Evolutionary conservation across 1,140 invertebrate genomes (phyloP).

Genomic region (Oedothorax gibbosus): DNA sequence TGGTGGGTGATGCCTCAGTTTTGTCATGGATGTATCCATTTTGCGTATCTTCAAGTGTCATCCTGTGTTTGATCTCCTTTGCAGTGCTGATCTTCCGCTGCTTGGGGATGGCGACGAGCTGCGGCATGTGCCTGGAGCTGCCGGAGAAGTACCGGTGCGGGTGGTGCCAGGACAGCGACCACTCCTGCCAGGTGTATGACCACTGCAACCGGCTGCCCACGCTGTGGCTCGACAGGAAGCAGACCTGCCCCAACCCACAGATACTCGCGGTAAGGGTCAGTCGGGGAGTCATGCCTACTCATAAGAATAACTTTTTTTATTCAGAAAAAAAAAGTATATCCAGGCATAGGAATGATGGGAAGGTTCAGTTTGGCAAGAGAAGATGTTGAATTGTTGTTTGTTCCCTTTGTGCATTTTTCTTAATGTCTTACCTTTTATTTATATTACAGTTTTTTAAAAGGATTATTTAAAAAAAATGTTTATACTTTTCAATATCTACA

Average conservation of each 20-base stretch:
- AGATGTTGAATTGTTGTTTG: no score
- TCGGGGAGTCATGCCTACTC: no score
- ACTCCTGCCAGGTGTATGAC: conserved; percentile 89
- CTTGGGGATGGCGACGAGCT: conserved; percentile 94
- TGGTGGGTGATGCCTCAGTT: conserved; percentile 70
- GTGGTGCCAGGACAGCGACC: conserved; percentile 85
- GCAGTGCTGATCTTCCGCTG: conserved; percentile 87
- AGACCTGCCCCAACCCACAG: conserved; percentile 95
- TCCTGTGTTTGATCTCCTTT: background rate
- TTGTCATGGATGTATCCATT: background rate
- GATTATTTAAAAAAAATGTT: no score
- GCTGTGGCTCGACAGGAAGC: conserved; percentile 85
- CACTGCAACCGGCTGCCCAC: conserved; percentile 75
- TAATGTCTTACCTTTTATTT: no score
- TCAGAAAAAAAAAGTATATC: no score
- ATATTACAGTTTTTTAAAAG: no score
- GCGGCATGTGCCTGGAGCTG: conserved; percentile 91
- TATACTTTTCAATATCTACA: no score
- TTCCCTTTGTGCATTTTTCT: no score
- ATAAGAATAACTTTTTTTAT: no score
- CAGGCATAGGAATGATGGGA: no score
- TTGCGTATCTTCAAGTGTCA: background rate
- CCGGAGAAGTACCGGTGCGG: conserved; percentile 92
- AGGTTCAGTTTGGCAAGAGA: no score
- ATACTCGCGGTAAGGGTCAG: conserved; percentile 63